These are phyloP conservation scores for Heliothis peltigera DNA, from an alignment of 2,888 invertebrate genomes.

Conservation along the genomic window DNA sequence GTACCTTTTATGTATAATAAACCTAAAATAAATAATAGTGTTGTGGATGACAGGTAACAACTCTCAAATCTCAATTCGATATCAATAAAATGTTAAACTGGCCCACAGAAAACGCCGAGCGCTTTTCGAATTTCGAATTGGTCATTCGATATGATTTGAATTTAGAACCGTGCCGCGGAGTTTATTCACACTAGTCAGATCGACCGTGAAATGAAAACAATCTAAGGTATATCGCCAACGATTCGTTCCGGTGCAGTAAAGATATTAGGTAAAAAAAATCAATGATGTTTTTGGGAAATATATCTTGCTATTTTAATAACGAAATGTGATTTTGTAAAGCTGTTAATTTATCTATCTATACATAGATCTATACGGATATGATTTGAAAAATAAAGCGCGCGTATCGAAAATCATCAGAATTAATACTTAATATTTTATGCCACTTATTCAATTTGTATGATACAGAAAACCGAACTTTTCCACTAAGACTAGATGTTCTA, in stretches of 20 bases:
- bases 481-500: too few species aligned
- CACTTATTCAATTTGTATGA: constrained; percentile 40
- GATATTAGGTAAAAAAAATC: constrained; percentile 34
- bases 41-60: constrained; percentile 40
- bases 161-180: constrained; percentile 69
- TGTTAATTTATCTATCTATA: too few species aligned
- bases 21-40: constrained; percentile 48
- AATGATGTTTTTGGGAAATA: constrained; percentile 41
- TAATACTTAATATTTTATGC: constrained; percentile 43
- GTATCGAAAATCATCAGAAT: constrained; percentile 35
- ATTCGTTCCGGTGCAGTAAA: constrained; percentile 59
- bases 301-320: constrained; percentile 33
- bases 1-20: constrained; percentile 29
- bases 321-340: background rate
- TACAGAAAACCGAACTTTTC: constrained; percentile 40
- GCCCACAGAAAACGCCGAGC: constrained; percentile 62
- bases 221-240: constrained; percentile 61
- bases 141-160: constrained; percentile 73
- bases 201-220: constrained; percentile 72
- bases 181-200: constrained; percentile 76
- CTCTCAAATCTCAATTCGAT: constrained; percentile 50
- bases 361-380: constrained; percentile 26
- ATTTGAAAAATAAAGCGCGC: constrained; percentile 35
- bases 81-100: constrained; percentile 55
- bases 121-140: constrained; percentile 71